Conservation (phyloP, 2,113 vertebrate genomes). For the Chelonoidis abingdonii region DNA sequence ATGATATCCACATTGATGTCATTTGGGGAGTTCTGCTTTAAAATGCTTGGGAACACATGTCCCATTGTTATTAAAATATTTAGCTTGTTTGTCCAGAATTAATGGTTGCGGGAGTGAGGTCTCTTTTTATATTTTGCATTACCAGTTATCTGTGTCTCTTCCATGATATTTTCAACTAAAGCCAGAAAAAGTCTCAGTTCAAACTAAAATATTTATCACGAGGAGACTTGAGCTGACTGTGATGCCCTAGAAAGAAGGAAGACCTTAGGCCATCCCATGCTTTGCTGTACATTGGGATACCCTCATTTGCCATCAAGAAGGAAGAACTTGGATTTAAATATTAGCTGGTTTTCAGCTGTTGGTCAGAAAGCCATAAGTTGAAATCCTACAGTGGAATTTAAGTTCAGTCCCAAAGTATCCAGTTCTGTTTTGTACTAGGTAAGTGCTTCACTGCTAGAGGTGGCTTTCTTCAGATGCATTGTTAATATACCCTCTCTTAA, state of each 20-base stretch:
- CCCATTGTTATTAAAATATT: neutral
- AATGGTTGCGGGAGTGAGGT: neutral
- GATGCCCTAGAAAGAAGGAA: accelerated
- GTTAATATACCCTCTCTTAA: neutral
- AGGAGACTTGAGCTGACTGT: accelerated
- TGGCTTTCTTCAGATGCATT: neutral
- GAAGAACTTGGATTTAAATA: neutral
- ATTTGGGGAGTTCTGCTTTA: neutral
- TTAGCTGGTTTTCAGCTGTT: neutral
- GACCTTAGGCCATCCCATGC: neutral
- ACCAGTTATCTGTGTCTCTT: accelerated
- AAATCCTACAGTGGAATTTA: too few relatives aligned
- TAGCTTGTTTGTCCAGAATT: neutral
- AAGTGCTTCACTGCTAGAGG: neutral
- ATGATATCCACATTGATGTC: neutral
- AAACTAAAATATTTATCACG: neutral
- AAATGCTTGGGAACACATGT: neutral
- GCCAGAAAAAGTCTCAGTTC: accelerated
- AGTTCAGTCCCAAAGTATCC: neutral
- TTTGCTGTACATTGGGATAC: too few relatives aligned
- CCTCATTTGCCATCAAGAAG: too few relatives aligned
- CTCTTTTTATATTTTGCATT: neutral
- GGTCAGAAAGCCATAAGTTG: accelerated
- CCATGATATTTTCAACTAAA: accelerated
- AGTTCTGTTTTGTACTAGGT: accelerated